Conservation (phyloP, 2,797 vertebrate genomes). For the Florisuga fusca region DNA sequence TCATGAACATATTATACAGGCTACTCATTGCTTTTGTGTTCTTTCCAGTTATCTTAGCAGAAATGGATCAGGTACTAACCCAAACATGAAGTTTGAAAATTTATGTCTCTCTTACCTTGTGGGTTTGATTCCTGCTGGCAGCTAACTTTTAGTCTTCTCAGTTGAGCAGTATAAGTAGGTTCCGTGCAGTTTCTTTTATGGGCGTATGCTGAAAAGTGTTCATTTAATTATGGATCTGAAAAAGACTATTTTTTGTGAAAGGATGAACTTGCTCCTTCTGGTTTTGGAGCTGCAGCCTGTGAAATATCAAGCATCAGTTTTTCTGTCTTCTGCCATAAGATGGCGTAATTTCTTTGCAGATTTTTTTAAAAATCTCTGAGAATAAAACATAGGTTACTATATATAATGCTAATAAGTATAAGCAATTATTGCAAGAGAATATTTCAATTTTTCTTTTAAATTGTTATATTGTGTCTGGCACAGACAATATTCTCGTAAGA, state of each 20-base stretch:
- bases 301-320: not conserved
- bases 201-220: not conserved
- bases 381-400: not conserved
- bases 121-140: slow-evolving; percentile 11
- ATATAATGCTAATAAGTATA: not conserved
- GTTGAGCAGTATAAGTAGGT: not conserved
- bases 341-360: slow-evolving; percentile 51
- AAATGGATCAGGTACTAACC: not conserved
- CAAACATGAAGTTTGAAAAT: not conserved
- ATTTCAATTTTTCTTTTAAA: not conserved
- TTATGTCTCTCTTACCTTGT: not conserved
- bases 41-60: not conserved
- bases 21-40: slow-evolving; percentile 3
- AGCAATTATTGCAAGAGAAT: not conserved
- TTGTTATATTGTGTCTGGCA: not conserved
- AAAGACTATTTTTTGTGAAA: not conserved
- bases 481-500: not conserved
- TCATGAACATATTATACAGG: not conserved
- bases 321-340: slow-evolving; percentile 49
- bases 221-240: not conserved
- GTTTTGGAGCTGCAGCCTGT: not conserved
- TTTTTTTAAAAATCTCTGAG: not conserved
- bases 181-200: not conserved
- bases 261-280: not conserved
- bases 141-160: not conserved